Evolutionary conservation across 2,888 invertebrate genomes (phyloP).

Genomic region (Trilocha varians): DNA sequence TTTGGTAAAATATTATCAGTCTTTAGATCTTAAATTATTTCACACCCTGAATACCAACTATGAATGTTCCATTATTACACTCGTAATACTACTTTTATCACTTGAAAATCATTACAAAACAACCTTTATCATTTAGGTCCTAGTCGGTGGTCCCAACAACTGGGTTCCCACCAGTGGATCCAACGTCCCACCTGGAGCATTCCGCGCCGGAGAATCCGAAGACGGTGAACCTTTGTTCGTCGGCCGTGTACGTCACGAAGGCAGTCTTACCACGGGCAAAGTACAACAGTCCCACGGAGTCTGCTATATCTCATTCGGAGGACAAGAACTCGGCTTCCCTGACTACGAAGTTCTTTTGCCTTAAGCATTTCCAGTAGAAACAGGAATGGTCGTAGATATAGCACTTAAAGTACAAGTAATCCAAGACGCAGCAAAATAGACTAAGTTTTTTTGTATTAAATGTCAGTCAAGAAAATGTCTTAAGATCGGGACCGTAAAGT

Average conservation of each 20-base stretch:
- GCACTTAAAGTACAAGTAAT: not conserved
- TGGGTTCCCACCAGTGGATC: slow-evolving; percentile 82
- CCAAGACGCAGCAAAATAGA: too few species aligned
- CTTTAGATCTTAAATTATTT: too few species aligned
- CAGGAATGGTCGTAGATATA: not conserved
- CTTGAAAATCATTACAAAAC: too few species aligned
- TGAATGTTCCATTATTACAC: too few species aligned
- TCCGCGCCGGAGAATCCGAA: slow-evolving; percentile 81
- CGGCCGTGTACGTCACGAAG: slow-evolving; percentile 85
- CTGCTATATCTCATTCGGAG: slow-evolving; percentile 88
- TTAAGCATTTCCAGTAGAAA: slow-evolving; percentile 20
- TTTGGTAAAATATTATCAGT: too few species aligned
- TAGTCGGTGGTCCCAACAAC: slow-evolving; percentile 74
- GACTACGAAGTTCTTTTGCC: slow-evolving; percentile 84
- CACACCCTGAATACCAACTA: too few species aligned
- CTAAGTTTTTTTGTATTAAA: too few species aligned
- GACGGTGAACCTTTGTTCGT: slow-evolving; percentile 86
- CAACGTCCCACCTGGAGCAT: slow-evolving; percentile 81
- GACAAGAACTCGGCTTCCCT: slow-evolving; percentile 84
- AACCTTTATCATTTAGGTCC: slow-evolving; percentile 45
- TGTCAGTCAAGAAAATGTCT: too few species aligned
- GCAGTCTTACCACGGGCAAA: slow-evolving; percentile 84
- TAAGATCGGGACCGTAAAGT: too few species aligned
- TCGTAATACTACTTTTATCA: too few species aligned
- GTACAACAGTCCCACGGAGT: slow-evolving; percentile 87